Conservation (phyloP, 2,888 invertebrate species). For the Hesperia comma region DNA sequence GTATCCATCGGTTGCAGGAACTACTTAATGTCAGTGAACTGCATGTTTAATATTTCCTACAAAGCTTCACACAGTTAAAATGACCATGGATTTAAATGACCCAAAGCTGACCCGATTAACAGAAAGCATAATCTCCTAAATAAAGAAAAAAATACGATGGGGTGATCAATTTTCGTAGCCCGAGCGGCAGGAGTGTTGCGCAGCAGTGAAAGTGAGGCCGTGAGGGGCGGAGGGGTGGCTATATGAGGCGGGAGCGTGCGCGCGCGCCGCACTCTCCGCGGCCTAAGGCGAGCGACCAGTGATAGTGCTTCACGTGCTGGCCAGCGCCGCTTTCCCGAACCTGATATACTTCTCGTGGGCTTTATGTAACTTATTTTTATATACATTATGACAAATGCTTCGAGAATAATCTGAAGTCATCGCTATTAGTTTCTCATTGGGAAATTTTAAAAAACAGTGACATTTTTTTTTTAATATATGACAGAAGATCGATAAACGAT, state of each 20-base stretch:
- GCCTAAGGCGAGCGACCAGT: constrained; percentile 63
- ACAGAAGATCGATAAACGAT: background rate
- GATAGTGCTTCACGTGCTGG: constrained; percentile 31
- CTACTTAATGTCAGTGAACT: too few relatives aligned
- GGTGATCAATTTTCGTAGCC: constrained; percentile 34
- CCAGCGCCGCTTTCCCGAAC: constrained; percentile 37
- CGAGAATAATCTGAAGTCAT: constrained; percentile 23
- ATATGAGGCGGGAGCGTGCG: constrained; percentile 63
- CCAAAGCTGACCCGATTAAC: background rate
- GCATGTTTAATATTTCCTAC: too few relatives aligned
- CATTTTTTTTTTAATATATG: background rate
- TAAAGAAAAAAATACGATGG: constrained; percentile 26
- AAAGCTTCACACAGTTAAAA: too few relatives aligned
- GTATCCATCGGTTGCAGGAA: background rate
- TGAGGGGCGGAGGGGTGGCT: constrained; percentile 58
- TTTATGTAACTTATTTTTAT: constrained; percentile 30
- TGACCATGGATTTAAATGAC: too few relatives aligned
- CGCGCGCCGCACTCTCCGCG: constrained; percentile 75
- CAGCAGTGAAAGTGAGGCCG: constrained; percentile 65
- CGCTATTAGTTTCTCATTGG: background rate
- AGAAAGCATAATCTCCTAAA: constrained; percentile 12
- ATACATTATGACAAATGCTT: constrained; percentile 25
- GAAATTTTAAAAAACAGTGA: background rate
- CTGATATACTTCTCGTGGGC: constrained; percentile 38
- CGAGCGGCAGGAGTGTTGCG: constrained; percentile 37